These are phyloP conservation scores for Tromatobia lineatoria DNA, from an alignment of 2,888 invertebrate species.

Conservation along the genomic window DNA sequence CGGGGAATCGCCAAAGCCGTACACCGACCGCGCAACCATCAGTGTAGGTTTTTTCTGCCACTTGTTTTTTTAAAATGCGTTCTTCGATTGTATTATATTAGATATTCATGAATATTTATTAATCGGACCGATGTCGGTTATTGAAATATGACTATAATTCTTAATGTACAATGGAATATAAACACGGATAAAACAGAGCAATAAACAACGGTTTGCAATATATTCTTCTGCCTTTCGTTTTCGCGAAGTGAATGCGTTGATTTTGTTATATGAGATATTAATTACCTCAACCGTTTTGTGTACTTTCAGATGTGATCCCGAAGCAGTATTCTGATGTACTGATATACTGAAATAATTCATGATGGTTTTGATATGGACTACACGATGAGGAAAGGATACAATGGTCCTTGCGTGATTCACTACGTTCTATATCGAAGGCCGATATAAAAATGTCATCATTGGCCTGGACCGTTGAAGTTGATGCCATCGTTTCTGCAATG, in stretches of 20 bases:
- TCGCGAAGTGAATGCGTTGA: neutral
- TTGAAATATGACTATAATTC: too few species aligned
- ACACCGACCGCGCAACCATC: too few species aligned
- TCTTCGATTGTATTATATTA: too few species aligned
- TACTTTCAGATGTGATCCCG: conserved; percentile 49
- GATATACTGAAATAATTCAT: conserved; percentile 4
- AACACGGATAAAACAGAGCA: too few species aligned
- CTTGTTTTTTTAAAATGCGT: too few species aligned
- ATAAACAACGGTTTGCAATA: neutral
- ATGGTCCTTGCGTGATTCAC: conserved; percentile 20
- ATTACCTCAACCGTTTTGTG: neutral
- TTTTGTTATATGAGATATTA: conserved; percentile 1
- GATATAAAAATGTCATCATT: conserved; percentile 29
- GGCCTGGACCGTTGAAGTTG: conserved; percentile 32
- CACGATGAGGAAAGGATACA: conserved; percentile 56
- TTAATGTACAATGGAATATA: too few species aligned
- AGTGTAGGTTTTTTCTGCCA: too few species aligned
- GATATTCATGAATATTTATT: too few species aligned
- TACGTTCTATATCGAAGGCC: conserved; percentile 7
- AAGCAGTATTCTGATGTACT: neutral
- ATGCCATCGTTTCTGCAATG: conserved; percentile 79
- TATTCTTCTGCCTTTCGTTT: too few species aligned
- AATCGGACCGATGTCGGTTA: too few species aligned
- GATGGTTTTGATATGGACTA: neutral
- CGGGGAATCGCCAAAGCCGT: too few species aligned